Conservation (phyloP, 1,140 invertebrate species). For the Chionoecetes opilio region DNA sequence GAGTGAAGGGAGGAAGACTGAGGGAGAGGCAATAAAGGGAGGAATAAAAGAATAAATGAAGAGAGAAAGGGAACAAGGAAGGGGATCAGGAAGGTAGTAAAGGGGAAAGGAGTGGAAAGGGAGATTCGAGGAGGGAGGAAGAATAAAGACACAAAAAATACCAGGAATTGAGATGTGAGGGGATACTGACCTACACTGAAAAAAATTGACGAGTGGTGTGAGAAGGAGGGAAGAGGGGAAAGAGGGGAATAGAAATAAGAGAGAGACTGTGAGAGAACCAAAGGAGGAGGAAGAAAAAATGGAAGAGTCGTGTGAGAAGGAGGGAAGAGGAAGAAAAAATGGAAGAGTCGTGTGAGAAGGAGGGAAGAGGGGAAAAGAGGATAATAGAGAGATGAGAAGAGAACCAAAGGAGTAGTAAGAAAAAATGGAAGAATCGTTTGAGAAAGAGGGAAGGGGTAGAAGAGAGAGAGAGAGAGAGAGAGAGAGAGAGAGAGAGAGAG, state of each 20-base stretch:
- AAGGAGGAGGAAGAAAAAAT: no score
- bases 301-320: no score
- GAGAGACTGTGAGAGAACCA: no score
- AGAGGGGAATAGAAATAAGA: no score
- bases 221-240: neutral
- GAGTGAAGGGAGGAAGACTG: neutral
- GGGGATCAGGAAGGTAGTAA: neutral
- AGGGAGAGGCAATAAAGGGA: neutral
- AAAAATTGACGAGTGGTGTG: neutral
- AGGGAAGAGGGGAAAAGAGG: no score
- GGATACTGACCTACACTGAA: neutral
- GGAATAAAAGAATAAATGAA: neutral
- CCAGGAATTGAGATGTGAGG: neutral
- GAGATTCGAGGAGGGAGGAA: neutral
- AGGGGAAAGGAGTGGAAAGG: neutral
- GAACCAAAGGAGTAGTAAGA: no score
- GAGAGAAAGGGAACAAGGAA: neutral
- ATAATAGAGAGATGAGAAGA: no score
- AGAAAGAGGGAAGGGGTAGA: neutral
- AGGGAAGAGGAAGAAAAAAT: no score
- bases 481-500: slow-evolving; percentile 23
- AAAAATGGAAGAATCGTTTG: neutral
- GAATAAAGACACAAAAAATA: neutral
- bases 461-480: neutral
- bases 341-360: no score